phyloP scores from a whole-genome alignment of 92 coral and sea anemone species.

The Umimayanthus chanpuru region DNA sequence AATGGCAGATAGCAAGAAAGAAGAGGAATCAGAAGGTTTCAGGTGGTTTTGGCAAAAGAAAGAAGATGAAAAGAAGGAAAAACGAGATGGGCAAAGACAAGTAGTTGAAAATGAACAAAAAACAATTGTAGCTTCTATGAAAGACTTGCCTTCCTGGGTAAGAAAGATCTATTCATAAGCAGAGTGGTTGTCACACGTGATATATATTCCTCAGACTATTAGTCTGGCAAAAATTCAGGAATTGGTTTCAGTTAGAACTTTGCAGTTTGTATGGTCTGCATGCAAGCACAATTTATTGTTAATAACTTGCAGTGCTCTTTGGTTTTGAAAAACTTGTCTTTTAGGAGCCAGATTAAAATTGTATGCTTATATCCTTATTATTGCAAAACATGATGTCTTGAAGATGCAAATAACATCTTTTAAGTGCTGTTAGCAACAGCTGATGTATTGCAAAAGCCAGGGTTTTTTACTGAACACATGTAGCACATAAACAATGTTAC shows the following conservation, averaged over 20 bases:
- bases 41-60: constrained; percentile 77
- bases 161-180: constrained; percentile 31
- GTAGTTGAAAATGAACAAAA: constrained; percentile 69
- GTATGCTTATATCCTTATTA: neutral
- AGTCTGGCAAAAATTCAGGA: neutral
- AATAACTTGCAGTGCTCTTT: neutral
- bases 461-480: neutral
- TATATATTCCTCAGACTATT: neutral
- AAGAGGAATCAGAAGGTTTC: constrained; percentile 1
- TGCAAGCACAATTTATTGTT: no score
- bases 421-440: neutral
- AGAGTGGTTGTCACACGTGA: neutral
- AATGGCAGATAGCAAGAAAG: constrained; percentile 24
- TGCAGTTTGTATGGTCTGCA: neutral
- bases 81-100: constrained; percentile 62
- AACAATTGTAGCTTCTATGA: constrained; percentile 78
- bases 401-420: neutral
- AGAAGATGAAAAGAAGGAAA: constrained; percentile 77
- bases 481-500: no score
- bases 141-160: constrained; percentile 98
- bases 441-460: no score
- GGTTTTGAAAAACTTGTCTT: neutral
- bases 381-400: neutral
- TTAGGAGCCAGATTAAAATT: neutral
- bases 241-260: no score